Evolutionary conservation across 2,888 invertebrate species (phyloP).

Genomic region (Ichneumoninae sp.): DNA sequence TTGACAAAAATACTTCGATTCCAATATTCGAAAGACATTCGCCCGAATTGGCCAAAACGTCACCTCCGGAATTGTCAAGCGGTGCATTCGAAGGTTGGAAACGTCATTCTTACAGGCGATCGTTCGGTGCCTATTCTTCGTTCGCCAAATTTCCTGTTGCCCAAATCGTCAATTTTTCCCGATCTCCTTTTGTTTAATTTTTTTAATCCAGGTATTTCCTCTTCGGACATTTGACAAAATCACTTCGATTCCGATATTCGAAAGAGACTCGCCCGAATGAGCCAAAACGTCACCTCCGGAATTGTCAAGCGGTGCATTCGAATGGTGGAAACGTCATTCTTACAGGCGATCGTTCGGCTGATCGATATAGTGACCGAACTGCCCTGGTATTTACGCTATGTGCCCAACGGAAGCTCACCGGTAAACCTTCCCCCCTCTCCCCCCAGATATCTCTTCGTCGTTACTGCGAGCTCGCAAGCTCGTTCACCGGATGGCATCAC

Average conservation of each 20-base stretch:
- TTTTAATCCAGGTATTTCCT: neutral
- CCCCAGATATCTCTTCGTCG: constrained; percentile 65
- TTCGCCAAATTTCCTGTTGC: neutral
- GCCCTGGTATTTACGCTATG: constrained; percentile 22
- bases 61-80: too few species aligned
- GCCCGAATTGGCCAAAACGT: too few species aligned
- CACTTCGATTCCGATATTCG: neutral
- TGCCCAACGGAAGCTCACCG: constrained; percentile 47
- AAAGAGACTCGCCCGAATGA: neutral
- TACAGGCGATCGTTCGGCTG: constrained; percentile 1
- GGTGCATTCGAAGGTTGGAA: too few species aligned
- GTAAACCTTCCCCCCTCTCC: constrained; percentile 44
- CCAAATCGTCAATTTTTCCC: neutral
- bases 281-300: neutral
- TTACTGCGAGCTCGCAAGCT: constrained; percentile 65
- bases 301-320: neutral
- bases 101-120: too few species aligned
- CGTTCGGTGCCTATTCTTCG: too few species aligned
- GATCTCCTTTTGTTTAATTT: neutral
- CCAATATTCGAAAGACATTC: too few species aligned
- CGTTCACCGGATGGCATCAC: constrained; percentile 62
- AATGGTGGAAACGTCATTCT: neutral
- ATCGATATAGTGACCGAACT: constrained; percentile 3
- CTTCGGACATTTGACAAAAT: too few species aligned
- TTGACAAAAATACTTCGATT: too few species aligned